Conservation (phyloP, 2,797 vertebrate species). For the Heliangelus exortis region DNA sequence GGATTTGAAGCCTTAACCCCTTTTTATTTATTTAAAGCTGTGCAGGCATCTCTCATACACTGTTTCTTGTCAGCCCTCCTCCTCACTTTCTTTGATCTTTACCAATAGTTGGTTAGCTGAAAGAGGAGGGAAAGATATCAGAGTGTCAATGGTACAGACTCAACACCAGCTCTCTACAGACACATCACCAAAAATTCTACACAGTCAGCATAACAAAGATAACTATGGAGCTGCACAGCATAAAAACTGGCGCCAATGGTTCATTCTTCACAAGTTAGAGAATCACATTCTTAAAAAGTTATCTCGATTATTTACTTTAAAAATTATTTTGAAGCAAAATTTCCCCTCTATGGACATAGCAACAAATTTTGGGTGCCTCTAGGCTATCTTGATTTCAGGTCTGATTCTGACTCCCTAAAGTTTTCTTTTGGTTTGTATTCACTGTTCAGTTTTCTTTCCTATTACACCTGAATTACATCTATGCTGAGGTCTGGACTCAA, state of each 20-base stretch:
- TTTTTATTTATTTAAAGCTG: conserved; percentile 64
- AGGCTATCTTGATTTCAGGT: not conserved
- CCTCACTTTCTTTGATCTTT: conserved; percentile 62
- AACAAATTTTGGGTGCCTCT: not conserved
- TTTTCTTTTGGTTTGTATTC: not conserved
- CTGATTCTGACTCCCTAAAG: not conserved
- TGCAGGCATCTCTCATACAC: conserved; percentile 33
- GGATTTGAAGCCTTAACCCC: conserved; percentile 45
- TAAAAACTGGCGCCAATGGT: not conserved
- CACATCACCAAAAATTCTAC: not conserved
- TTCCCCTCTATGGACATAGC: not conserved
- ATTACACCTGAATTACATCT: not conserved
- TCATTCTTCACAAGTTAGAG: not conserved
- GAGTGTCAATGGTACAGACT: conserved; percentile 33
- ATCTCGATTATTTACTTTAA: not conserved
- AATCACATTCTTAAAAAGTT: not conserved
- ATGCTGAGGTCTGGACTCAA: not conserved
- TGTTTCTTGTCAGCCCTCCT: conserved; percentile 54
- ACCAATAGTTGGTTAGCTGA: conserved; percentile 38
- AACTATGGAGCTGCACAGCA: not conserved
- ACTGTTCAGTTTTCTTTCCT: not conserved
- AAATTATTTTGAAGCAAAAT: not conserved
- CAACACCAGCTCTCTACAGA: conserved; percentile 42
- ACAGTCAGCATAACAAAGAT: conserved; percentile 42
- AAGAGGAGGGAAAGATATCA: conserved; percentile 31